Base-by-base conservation (phyloP, 2,113 vertebrate genomes). In the Paralichthys olivaceus region DNA sequence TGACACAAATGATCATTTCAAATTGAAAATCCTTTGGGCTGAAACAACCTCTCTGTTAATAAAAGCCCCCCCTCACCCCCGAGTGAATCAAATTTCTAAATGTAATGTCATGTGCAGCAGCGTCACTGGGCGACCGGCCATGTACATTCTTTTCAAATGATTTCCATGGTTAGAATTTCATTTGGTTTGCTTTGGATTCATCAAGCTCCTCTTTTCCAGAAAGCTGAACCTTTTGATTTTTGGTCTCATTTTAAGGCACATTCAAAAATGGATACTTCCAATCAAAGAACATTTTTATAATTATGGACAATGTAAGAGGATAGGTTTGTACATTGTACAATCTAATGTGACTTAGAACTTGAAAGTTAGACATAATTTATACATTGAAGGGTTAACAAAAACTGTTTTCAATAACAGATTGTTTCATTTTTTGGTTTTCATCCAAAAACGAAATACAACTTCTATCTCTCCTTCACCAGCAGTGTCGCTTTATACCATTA, bases 131-230 rank as follows among this genome's bases (percentile, higher is more conserved):
- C 51, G 58, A 6, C 53, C 37, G 45, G 26, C 60, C 59, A 20
- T 7, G n/a, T 2, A 59, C 59, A 43, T 69, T 73, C 60, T 51
- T 51, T 55, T 45, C 55, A 69, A 22, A 54, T 37, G 26, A 56
- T 79, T 28, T 63, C 40, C 28, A 8, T 2, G 26, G 29, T 58
- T 47, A 26, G 20, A 14, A 45, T 69, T 68, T 53, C 56, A n/a
- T 62, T 62, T 62, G 14, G 7, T 56, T 56, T 26, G 12, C 1
- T 55, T 25, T 25, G 28, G 57, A 59, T 34, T 32, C 4, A 61
- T 61, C 57, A 19, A 15, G 25, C 25, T 2, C 20, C 26, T 17
- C 13, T 59, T 59, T 59, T 58, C 55, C 14, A 57, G 26, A 29
- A n/a, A 19, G 56, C 15, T 5, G 5, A 26, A 59, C 19, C 2